Evolutionary conservation across 2,888 invertebrate species (phyloP), one percentile per base, ranked within the genome.

Genomic region (Dendrolimus pini): DNA sequence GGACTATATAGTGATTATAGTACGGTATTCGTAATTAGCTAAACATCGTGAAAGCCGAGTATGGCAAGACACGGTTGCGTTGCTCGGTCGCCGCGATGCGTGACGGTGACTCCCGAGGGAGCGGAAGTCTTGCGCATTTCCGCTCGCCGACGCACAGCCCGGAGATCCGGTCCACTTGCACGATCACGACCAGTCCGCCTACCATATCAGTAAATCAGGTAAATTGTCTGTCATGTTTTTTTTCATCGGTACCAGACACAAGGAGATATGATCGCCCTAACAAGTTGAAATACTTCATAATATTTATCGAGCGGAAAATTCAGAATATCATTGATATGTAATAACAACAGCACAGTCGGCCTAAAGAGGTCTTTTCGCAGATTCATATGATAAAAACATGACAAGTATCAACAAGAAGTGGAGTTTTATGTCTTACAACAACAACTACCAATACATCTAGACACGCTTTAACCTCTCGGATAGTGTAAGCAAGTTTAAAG

Each of bases 41-140:
- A 55, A 55, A 58, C 8, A 66, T 76, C 75, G 78, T 80, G 81
- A 80, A 80, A 79, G 81, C 70, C 72, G 71, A 69, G 67, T 69
- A 70, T 69, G 69, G 72, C 72, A 78, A 77, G 76, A 75, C 78
- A 79, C 75, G 69, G 72, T 70, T 77, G 76, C 74, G 75, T 53
- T 47, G 47, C 9, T 47, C 70, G 62, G 69, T 65, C 68, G 76
- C 73, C 67, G 66, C 72, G 75, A 71, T 75, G 84, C 85, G 83
- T 84, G 84, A 82, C 86, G 80, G 69, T 67, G 68, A 70, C 76
- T 88, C 86, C 88, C 81, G 82, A 80, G 82, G 89, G 88, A 87
- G 83, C 88, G 89, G 88, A 89, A 87, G 87, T 89, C 87, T 89
- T 85, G 85, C 85, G 82, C 79, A 71, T 81, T 86, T 87, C 88